A percentile compares a stretch with the other conserved stretches of the same genome.
These are phyloP conservation scores for Arnoldichthys spilopterus DNA, from an alignment of 2,797 vertebrate species.

Conservation along the genomic window DNA sequence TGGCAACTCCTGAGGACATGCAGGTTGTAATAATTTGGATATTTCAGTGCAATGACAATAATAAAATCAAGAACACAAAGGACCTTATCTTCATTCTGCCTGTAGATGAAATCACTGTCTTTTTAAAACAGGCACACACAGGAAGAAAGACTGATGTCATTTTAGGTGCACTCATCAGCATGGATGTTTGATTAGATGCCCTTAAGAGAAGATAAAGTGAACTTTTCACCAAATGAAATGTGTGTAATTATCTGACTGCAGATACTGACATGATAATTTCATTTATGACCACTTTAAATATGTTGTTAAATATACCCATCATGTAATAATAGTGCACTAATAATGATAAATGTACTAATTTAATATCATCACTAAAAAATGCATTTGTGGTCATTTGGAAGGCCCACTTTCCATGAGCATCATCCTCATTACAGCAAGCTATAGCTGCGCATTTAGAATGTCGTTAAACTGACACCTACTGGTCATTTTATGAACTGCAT, in stretches of 20 bases:
- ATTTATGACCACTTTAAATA: not conserved
- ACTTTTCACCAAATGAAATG: constrained; percentile 5
- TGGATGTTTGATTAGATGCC: constrained; percentile 17
- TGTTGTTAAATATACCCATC: not conserved
- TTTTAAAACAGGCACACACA: not conserved
- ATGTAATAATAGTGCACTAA: not conserved
- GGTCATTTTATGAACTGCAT: constrained; percentile 58
- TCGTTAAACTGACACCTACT: constrained; percentile 69
- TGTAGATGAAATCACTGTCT: constrained; percentile 38
- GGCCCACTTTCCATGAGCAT: not conserved
- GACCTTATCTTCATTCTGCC: constrained; percentile 25
- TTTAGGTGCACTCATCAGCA: constrained; percentile 21
- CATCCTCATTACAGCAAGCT: not conserved
- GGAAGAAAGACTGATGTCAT: constrained; percentile 19
- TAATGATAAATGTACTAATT: not conserved
- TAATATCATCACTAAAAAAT: not conserved
- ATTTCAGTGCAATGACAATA: constrained; percentile 43
- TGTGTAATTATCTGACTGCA: not conserved
- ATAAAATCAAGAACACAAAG: constrained; percentile 46
- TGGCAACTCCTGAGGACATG: constrained; percentile 48
- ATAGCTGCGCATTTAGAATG: constrained; percentile 2
- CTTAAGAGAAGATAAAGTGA: constrained; percentile 12
- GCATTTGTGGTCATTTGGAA: not conserved
- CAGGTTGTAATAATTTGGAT: constrained; percentile 45
- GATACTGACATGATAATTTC: not conserved